Conservation (phyloP, 2,797 vertebrate species). For the Gila robusta region DNA sequence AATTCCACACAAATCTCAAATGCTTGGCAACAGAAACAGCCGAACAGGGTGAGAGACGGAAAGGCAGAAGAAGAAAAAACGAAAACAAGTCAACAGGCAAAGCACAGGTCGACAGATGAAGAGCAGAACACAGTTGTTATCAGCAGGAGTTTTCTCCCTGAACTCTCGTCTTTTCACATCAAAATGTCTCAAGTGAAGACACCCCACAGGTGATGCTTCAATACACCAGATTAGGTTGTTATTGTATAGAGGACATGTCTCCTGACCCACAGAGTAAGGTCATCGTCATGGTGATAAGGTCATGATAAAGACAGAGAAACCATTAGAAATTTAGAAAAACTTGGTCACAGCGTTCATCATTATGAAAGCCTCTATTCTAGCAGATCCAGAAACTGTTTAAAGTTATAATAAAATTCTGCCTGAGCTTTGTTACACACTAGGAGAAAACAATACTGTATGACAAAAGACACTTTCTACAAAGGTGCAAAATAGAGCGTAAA, state of each 20-base stretch:
- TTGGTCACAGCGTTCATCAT: neutral
- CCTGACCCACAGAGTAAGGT: neutral
- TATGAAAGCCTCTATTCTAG: neutral
- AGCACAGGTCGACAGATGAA: neutral
- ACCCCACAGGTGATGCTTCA: constrained; percentile 15
- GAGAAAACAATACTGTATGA: neutral
- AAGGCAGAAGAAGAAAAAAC: neutral
- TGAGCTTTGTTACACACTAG: neutral
- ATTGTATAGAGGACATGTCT: neutral
- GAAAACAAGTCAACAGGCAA: neutral
- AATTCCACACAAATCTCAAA: constrained; percentile 7
- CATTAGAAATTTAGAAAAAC: neutral
- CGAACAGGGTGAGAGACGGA: neutral
- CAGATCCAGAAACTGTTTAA: neutral
- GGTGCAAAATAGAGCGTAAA: neutral
- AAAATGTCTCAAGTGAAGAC: neutral
- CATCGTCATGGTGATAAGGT: neutral
- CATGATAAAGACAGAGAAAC: neutral
- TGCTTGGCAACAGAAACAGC: constrained; percentile 2
- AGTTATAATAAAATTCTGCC: neutral
- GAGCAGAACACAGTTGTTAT: neutral
- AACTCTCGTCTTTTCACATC: neutral
- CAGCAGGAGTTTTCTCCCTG: neutral
- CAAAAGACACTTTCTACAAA: neutral
- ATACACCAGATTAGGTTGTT: neutral